These are phyloP conservation scores for Megaceryle alcyon DNA, from an alignment of 2,797 vertebrate species.

Conservation along the genomic window DNA sequence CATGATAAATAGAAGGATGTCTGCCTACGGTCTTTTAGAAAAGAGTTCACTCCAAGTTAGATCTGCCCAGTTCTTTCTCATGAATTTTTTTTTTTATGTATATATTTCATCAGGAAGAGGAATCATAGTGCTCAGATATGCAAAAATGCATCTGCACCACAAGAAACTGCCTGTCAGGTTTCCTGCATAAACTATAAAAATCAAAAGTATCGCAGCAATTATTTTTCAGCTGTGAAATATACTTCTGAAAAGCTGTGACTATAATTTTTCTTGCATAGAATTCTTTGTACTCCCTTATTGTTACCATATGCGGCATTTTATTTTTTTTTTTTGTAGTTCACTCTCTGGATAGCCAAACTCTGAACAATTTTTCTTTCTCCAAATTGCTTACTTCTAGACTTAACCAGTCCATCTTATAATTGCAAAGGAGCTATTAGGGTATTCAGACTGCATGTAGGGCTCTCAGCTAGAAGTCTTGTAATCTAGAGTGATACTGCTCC, in stretches of 20 bases:
- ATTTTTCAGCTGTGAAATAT: slow-evolving; percentile 32
- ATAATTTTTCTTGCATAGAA: slow-evolving; percentile 34
- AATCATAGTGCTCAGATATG: background rate
- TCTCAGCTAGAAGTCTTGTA: background rate
- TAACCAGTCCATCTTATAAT: background rate
- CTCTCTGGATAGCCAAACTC: background rate
- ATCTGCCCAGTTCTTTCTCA: background rate
- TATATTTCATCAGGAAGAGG: background rate
- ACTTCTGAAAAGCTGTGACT: slow-evolving; percentile 33
- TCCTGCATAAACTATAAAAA: background rate
- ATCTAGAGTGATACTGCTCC: background rate
- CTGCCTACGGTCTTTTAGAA: background rate
- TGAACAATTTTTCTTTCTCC: background rate
- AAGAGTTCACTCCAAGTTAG: background rate
- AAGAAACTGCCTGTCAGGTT: slow-evolving; percentile 19
- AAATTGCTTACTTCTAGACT: background rate
- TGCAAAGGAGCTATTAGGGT: background rate
- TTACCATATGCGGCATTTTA: background rate
- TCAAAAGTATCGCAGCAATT: slow-evolving; percentile 25
- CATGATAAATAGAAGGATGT: background rate
- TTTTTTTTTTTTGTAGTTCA: background rate
- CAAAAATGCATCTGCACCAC: background rate
- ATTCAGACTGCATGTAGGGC: background rate
- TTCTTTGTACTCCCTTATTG: slow-evolving; percentile 54
- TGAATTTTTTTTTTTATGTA: background rate